phyloP scores from a whole-genome alignment of 2,888 invertebrate species.

The Heliconius ismenius region DNA sequence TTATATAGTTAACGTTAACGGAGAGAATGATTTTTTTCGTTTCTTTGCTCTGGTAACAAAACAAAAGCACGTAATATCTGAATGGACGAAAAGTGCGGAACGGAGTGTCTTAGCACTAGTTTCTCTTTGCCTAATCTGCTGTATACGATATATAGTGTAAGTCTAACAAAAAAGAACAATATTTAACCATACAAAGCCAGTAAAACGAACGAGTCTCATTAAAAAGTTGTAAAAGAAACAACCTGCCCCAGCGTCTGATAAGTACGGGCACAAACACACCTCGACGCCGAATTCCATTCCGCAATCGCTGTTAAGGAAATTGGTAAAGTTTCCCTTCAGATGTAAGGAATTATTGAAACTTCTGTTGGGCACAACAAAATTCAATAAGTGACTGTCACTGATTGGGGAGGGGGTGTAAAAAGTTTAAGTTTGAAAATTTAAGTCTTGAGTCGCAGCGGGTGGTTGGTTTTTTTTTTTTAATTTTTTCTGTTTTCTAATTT shows the following conservation, averaged over 20 bases:
- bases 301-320: conserved; percentile 76
- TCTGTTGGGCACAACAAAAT: conserved; percentile 77
- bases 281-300: conserved; percentile 55
- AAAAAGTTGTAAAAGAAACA: conserved; percentile 27
- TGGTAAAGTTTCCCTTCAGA: conserved; percentile 74
- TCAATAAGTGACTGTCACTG: conserved; percentile 80
- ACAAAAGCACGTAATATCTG: too few species aligned
- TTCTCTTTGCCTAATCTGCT: too few species aligned
- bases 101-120: too few species aligned
- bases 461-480: not conserved
- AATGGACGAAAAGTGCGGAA: too few species aligned
- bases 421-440: conserved; percentile 14
- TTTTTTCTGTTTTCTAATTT: not conserved
- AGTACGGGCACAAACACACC: conserved; percentile 26
- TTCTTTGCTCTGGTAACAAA: too few species aligned
- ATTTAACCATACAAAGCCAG: conserved; percentile 1
- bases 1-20: too few species aligned
- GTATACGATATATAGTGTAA: too few species aligned
- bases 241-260: conserved; percentile 31
- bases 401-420: conserved; percentile 58
- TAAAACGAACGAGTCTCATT: conserved; percentile 26
- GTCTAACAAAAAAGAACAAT: not conserved
- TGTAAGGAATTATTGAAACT: conserved; percentile 77
- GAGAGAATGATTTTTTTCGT: too few species aligned
- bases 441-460: conserved; percentile 29